phyloP scores from a whole-genome alignment of 2,888 invertebrate genomes.

The Megaustenia siamemsis region DNA sequence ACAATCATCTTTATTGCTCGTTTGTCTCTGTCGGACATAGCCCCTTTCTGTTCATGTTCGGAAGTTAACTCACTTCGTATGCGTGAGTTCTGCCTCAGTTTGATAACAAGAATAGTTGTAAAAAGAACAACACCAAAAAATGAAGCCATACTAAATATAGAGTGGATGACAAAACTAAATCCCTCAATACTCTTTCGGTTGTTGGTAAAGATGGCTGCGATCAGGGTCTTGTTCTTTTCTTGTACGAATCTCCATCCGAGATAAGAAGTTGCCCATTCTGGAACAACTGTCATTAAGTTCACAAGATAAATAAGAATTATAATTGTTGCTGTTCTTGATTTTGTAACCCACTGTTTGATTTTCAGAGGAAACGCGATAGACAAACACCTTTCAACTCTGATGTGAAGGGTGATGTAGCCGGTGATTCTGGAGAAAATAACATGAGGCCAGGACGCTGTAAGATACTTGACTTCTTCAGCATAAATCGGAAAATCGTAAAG shows the following conservation, averaged over 20 bases:
- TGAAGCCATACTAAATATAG: neutral
- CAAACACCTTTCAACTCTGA: slow-evolving; percentile 11
- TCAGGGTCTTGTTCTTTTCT: neutral
- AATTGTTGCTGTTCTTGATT: neutral
- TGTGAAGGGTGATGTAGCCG: neutral
- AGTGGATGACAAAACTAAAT: neutral
- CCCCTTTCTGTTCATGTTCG: neutral
- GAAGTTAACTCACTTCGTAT: neutral
- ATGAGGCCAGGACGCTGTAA: neutral
- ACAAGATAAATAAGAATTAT: neutral
- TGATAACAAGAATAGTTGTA: neutral
- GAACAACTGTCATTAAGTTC: neutral
- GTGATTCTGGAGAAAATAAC: neutral
- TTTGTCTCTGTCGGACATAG: neutral
- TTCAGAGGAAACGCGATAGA: neutral
- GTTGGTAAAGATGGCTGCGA: neutral
- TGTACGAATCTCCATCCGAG: neutral
- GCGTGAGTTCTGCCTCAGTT: neutral
- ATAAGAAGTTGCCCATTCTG: neutral
- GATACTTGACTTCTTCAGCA: neutral
- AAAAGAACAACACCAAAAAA: neutral
- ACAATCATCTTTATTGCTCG: neutral
- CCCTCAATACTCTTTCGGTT: neutral
- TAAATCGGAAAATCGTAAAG: neutral
- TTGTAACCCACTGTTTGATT: neutral